Evolutionary conservation across 2,888 invertebrate species (phyloP).

Genomic region (Coenonympha arcania): DNA sequence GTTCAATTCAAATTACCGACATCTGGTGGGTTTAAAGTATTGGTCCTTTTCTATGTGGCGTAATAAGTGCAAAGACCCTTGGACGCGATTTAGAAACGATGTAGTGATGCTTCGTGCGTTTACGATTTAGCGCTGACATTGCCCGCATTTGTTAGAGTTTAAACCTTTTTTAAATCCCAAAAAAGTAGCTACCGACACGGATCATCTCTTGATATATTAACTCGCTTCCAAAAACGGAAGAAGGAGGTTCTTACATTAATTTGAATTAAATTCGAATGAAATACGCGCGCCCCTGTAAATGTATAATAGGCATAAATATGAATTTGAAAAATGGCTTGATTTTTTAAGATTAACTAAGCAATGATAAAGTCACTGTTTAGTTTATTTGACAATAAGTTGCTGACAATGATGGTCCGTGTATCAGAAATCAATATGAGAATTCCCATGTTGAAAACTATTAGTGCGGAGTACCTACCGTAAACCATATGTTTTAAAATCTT

Average conservation of each 20-base stretch:
- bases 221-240: not conserved
- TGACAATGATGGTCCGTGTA: conserved; percentile 29
- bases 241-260: no score
- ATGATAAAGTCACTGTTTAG: not conserved
- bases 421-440: conserved; percentile 16
- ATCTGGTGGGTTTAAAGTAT: no score
- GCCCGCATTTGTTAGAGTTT: not conserved
- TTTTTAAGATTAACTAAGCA: not conserved
- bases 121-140: not conserved
- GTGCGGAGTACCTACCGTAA: conserved; percentile 18
- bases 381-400: not conserved
- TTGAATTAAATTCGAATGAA: no score
- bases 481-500: conserved; percentile 14
- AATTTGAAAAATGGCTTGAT: not conserved
- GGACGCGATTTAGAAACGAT: conserved; percentile 8
- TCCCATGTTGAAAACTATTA: not conserved
- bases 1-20: no score
- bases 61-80: not conserved
- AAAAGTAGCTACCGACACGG: conserved; percentile 1
- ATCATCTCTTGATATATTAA: not conserved
- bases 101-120: conserved; percentile 12
- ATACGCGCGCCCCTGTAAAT: no score
- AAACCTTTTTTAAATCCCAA: not conserved
- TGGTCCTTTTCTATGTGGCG: not conserved
- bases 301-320: no score